Base-by-base conservation (phyloP, 2,888 invertebrate species). In the Orthosia gracilis region DNA sequence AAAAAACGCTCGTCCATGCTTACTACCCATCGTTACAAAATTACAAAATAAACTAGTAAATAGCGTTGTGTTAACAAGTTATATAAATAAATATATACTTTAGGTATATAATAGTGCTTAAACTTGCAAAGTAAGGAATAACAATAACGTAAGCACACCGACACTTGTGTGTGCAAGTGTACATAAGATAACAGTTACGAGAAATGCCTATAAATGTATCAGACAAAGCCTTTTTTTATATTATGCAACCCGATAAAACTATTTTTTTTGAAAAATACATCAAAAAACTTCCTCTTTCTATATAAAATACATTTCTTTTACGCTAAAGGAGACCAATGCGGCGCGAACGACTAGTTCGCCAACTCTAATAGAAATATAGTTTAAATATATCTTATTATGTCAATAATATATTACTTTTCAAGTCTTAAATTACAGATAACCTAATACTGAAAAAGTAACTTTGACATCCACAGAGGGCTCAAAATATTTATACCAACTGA, bases 381-480 rank as follows among this genome's bases (percentile, higher is more conserved):
- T 87, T 84, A 85, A 87, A 85, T 86, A 88, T 87, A 89, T 87
- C 80, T 88, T 88, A 89, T 85, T 88, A 90, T 88, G 89, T 90
- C 89, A 89, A 89, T 78, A 81, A 92, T 91, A 91, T 91, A 92
- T 94, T 93, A 93, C 93, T 94, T 94, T 93, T 93, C 88, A 88
- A 94, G 93, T 94, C 94, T 94, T 94, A 94, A 93, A 94, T 92
- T 91, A 91, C 83, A 84, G 83, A 86, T 91, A 93, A 93, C 92
- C 93, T 95, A 96, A 95, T 95, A 95, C 95, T 95, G 95, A 94
- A 94, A 94, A 94, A 95, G 93, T 92, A 93, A 94, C 90, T 82
- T 85, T 89, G 91, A 94, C 91, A 91, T 90, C 79, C 83, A 85
- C 86, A 88, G 81, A 80, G 84, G 68, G 87, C 84, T 84, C 79